Evolutionary conservation across 1,140 invertebrate species (phyloP).

Genomic region (Drosophila busckii): DNA sequence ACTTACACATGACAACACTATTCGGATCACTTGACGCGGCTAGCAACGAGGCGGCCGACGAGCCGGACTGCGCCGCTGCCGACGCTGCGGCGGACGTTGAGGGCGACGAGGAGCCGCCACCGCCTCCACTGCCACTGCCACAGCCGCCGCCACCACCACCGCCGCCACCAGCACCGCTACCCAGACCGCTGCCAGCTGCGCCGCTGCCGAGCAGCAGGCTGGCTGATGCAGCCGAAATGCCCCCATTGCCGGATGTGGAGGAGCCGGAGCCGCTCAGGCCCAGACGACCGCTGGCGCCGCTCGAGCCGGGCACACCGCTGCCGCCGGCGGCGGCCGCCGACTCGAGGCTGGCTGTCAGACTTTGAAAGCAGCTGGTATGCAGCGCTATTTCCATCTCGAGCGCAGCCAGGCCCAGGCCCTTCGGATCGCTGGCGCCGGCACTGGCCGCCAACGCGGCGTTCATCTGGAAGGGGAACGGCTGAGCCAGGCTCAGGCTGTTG

Average conservation of each 20-base stretch:
- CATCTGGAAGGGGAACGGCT: conserved; percentile 79
- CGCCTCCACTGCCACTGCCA: conserved; percentile 19
- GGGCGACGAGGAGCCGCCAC: conserved; percentile 57
- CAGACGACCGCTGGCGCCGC: conserved; percentile 39
- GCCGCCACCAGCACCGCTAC: conserved; percentile 15
- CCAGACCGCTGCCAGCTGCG: conserved; percentile 6
- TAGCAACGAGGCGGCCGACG: conserved; percentile 68
- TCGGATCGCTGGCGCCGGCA: conserved; percentile 78
- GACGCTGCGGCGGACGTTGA: conserved; percentile 71
- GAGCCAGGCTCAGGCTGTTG: conserved; percentile 79
- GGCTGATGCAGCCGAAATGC: conserved; percentile 12
- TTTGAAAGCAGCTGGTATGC: conserved; percentile 72
- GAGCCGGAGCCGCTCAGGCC: conserved; percentile 21
- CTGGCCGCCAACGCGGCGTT: conserved; percentile 76
- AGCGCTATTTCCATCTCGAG: conserved; percentile 75
- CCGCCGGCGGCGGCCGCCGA: conserved; percentile 14
- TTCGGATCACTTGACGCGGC: conserved; percentile 82
- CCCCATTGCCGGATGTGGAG: conserved; percentile 44
- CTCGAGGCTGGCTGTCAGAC: conserved; percentile 49
- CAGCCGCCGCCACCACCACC: conserved; percentile 12
- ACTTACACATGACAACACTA: conserved; percentile 91
- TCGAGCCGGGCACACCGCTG: conserved; percentile 32
- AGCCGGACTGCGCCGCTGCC: conserved; percentile 73
- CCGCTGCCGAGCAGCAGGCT: conserved; percentile 21
- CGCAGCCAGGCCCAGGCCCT: conserved; percentile 78